Evolutionary conservation across 2,797 vertebrate genomes (phyloP), one percentile per base, ranked within the genome.

Genomic region (Phrynocephalus forsythii): DNA sequence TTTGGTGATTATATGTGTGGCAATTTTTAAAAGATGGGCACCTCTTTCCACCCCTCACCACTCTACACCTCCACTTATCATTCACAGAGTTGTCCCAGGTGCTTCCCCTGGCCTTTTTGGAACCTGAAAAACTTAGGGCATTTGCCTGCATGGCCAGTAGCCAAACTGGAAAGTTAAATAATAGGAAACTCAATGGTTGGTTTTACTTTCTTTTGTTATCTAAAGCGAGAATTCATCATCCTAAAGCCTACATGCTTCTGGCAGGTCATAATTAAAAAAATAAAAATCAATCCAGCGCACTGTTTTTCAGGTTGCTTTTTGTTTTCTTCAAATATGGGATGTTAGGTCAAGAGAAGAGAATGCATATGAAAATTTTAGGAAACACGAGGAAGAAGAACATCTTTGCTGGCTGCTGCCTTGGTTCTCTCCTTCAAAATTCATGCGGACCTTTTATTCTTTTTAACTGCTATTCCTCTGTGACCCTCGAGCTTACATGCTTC

Each of bases 161-260:
- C n/a, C 56, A 67, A 77, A n/a, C 18, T 3, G 26, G 73, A 87
- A 82, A 77, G 28, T 22, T 72, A 28, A 63, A 8, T 79, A 84
- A 72, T 33, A 56, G 33, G 33, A 50, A 72, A 72, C 33, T 4
- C 24, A 66, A 44, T 67, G 5, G 10, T 81, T 79, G 60, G 50
- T 13, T 79, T 66, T 88, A 33, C 63, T 87, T 24, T 71, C 84
- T 66, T 84, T 85, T 84, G 13, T 82, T 60, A 80, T 83, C 84
- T 72, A n/a, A 85, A 20, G 82, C 73, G 69, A 92, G 7, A 91
- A 87, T 63, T 68, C 0, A 48, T 90, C n/a, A 73, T 90, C 86
- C 6, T 33, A 69, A 91, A 22, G 83, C 30, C 38, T 85, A 63
- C 0, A 79, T 5, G 52, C 5, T 66, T 91, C 88, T 76, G 28